phyloP scores from a whole-genome alignment of 1,140 invertebrate species.

The Wiebesia pumilae region DNA sequence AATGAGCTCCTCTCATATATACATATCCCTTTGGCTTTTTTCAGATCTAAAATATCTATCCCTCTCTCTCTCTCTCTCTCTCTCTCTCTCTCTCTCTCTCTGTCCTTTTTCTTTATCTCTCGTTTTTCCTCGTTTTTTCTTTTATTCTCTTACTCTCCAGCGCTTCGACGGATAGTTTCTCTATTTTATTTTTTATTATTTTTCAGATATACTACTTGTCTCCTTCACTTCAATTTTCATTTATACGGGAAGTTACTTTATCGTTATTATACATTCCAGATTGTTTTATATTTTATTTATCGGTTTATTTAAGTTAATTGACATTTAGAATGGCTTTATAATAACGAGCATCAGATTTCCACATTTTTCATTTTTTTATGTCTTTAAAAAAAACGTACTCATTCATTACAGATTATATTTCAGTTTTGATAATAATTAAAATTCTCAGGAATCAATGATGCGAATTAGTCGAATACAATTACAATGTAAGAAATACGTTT shows the following conservation, averaged over 20 bases:
- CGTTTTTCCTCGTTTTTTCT: neutral
- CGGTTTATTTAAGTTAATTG: neutral
- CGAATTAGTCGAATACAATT: too few species aligned
- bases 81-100: neutral
- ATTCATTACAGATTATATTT: too few species aligned
- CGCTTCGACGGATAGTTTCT: neutral
- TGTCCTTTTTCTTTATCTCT: neutral
- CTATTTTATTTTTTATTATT: neutral
- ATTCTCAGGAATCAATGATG: too few species aligned
- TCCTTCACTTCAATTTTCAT: neutral
- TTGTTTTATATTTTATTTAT: neutral
- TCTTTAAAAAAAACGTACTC: too few species aligned
- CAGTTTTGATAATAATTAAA: too few species aligned
- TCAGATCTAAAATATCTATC: neutral
- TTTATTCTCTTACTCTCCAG: neutral
- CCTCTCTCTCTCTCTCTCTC: neutral
- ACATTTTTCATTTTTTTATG: too few species aligned
- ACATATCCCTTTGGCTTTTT: neutral
- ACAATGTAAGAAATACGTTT: too few species aligned
- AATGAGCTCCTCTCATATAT: constrained; percentile 21
- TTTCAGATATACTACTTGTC: neutral
- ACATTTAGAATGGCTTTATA: too few species aligned
- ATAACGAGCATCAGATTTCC: too few species aligned
- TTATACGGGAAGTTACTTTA: neutral
- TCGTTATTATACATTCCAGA: neutral